Percentiles rank a stretch among this genome's conserved stretches.
Conservation (phyloP, 1,140 invertebrate species). For the Tigriopus japonicus region DNA sequence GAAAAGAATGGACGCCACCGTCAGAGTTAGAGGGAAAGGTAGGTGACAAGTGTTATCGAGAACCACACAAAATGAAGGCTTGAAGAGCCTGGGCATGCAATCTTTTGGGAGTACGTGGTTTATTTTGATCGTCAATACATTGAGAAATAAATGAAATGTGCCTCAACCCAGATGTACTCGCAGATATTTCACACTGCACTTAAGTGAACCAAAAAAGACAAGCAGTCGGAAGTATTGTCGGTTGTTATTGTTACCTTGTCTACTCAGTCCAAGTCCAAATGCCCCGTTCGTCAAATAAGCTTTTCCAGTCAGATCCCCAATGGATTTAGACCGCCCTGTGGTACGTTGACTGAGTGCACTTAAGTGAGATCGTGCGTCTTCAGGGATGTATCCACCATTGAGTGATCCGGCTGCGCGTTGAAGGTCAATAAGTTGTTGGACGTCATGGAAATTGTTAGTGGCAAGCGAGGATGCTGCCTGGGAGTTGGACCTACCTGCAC, state of each 20-base stretch:
- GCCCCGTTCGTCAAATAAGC: constrained; percentile 29
- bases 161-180: too few species aligned
- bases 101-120: too few species aligned
- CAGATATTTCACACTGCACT: too few species aligned
- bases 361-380: constrained; percentile 40
- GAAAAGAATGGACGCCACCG: too few species aligned
- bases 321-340: constrained; percentile 43
- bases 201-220: too few species aligned
- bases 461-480: not conserved
- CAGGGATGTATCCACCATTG: constrained; percentile 37
- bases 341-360: constrained; percentile 26
- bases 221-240: too few species aligned
- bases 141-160: too few species aligned
- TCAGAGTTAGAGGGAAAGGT: too few species aligned
- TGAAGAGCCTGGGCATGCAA: too few species aligned
- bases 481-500: constrained; percentile 17
- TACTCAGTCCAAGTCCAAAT: constrained; percentile 49
- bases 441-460: not conserved
- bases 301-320: constrained; percentile 12
- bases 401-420: constrained; percentile 28
- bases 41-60: too few species aligned
- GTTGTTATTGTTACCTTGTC: constrained; percentile 38
- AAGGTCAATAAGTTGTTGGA: not conserved
- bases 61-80: too few species aligned
- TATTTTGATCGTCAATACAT: too few species aligned